phyloP scores from a whole-genome alignment of 2,113 vertebrate species.

The Cacatua alba region DNA sequence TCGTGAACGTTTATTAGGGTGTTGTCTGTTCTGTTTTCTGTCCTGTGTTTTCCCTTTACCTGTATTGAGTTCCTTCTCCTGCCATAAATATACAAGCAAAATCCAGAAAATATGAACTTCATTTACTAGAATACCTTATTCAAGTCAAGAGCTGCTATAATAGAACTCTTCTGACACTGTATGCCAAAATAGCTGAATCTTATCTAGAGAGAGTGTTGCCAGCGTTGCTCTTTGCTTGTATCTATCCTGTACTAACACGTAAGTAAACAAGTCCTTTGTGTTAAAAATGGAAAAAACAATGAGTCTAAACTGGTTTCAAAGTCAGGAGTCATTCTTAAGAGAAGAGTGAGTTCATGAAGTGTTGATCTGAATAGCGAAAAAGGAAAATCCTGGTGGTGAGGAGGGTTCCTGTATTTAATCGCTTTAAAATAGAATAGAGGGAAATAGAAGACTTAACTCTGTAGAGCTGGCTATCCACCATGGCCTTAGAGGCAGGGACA shows the following conservation, averaged over 20 bases:
- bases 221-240: background rate
- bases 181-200: background rate
- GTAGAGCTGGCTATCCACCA: rapidly evolving
- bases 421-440: background rate
- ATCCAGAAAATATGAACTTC: background rate
- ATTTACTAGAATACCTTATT: background rate
- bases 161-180: background rate
- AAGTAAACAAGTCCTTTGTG: background rate
- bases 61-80: background rate
- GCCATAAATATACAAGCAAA: background rate
- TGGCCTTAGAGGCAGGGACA: background rate
- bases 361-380: background rate
- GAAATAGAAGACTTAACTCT: background rate
- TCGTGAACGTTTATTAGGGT: background rate
- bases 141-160: background rate
- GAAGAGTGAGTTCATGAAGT: background rate
- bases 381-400: background rate
- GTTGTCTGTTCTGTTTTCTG: background rate
- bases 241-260: rapidly evolving
- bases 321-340: background rate
- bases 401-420: background rate
- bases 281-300: background rate
- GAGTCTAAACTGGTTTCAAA: background rate
- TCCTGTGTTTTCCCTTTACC: background rate
- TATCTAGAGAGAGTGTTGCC: background rate